Evolutionary conservation across 1,140 invertebrate species (phyloP).

Genomic region (Lethrus apterus): DNA sequence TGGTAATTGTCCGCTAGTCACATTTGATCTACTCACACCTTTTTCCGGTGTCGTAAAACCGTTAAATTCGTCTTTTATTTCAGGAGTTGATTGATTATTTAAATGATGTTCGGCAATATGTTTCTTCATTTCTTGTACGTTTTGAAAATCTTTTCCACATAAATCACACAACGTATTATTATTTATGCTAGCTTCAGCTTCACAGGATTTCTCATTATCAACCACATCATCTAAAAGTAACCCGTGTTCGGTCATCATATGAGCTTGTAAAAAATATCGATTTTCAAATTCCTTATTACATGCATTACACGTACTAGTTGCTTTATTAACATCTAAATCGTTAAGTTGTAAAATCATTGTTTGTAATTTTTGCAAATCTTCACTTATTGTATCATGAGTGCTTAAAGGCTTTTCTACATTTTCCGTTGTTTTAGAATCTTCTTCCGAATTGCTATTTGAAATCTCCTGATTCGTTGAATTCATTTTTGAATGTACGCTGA

Average conservation of each 20-base stretch:
- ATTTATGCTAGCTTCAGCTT: slow-evolving; percentile 34
- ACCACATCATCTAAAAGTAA: slow-evolving; percentile 32
- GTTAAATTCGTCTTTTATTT: slow-evolving; percentile 28
- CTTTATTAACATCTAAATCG: slow-evolving; percentile 57
- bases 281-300: slow-evolving; percentile 57
- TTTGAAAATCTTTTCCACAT: slow-evolving; percentile 52
- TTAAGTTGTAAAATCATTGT: slow-evolving; percentile 88
- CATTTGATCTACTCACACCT: not conserved
- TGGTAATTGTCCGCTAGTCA: slow-evolving; percentile 22
- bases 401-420: slow-evolving; percentile 32
- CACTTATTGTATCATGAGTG: slow-evolving; percentile 53
- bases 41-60: slow-evolving; percentile 22
- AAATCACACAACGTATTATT: slow-evolving; percentile 44
- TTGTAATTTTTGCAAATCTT: slow-evolving; percentile 81
- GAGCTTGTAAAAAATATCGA: slow-evolving; percentile 49
- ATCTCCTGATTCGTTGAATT: slow-evolving; percentile 39
- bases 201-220: slow-evolving; percentile 33
- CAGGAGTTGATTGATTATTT: slow-evolving; percentile 26
- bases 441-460: slow-evolving; percentile 29
- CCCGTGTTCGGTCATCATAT: slow-evolving; percentile 55
- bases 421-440: slow-evolving; percentile 40
- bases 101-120: slow-evolving; percentile 52
- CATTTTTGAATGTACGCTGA: slow-evolving; percentile 37
- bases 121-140: slow-evolving; percentile 48
- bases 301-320: slow-evolving; percentile 48